phyloP scores from a whole-genome alignment of 2,797 vertebrate genomes.

The Phrynocephalus forsythii region DNA sequence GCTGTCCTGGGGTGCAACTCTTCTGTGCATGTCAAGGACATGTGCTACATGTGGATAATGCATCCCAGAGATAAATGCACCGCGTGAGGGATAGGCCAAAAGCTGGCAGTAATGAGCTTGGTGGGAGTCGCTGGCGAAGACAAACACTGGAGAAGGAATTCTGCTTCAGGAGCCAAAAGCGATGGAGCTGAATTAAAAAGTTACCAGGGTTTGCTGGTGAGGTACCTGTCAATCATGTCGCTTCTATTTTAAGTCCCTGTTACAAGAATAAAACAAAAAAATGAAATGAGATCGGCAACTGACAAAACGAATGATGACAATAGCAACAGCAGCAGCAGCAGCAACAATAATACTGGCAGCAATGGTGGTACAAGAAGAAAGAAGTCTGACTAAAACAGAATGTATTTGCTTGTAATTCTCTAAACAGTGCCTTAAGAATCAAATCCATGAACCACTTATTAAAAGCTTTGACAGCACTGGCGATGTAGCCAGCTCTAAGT shows the following conservation, averaged over 20 bases:
- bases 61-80: conserved; percentile 81
- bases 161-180: conserved; percentile 80
- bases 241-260: conserved; percentile 72
- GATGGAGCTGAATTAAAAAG: conserved; percentile 72
- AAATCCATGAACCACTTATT: conserved; percentile 20
- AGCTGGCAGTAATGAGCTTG: conserved; percentile 82
- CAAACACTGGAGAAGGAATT: conserved; percentile 88
- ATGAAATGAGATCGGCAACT: conserved; percentile 58
- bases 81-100: conserved; percentile 75
- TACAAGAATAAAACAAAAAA: conserved; percentile 51
- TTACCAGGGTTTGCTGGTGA: conserved; percentile 76
- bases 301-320: conserved; percentile 59
- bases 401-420: conserved; percentile 43
- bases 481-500: neutral
- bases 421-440: neutral
- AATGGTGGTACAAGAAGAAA: neutral
- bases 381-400: conserved; percentile 45
- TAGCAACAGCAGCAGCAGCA: conserved; percentile 5
- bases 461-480: neutral
- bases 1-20: conserved; percentile 83
- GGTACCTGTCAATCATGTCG: conserved; percentile 74
- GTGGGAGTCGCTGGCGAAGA: conserved; percentile 86
- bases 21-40: conserved; percentile 92
- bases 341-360: neutral
- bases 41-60: conserved; percentile 93